Base-by-base conservation (phyloP, 2,113 vertebrate genomes). In the Rynchops niger region DNA sequence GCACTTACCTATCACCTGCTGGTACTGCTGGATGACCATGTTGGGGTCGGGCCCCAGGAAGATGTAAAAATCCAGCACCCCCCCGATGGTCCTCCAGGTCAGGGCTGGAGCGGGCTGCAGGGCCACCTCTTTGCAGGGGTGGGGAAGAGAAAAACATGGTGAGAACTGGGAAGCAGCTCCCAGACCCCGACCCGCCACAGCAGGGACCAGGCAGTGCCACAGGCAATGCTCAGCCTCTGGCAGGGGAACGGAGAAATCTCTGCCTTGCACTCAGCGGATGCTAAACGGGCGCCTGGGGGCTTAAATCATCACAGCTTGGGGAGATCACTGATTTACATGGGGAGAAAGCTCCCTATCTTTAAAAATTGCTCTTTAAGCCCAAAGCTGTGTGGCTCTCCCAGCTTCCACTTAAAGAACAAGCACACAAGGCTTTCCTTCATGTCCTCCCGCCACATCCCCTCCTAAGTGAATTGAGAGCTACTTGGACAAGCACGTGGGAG, bases 41-140 rank as follows among this genome's bases (percentile, higher is more conserved):
- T 93, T 96, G 26, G 98, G 98, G 90, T 98, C 96, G 0, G 98
- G 98, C 13, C 98, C 99, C 32, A 99, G 97, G 96, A 99, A 99
- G 70, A 99, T 56, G 34, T 99, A 99, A 52, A 99, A 98, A 96
- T 99, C 99, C 63, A 99, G 96, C 78, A 99, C 98, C 5, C 99
- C 99, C 19, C 99, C 99, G 1, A 99, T 99, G 5, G 98, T 98
- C 22, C 99, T 98, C 99, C 99, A 99, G 59, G 99, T 99, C 82
- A 99, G 93, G 12, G 98, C 99, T 0, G 99, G 99, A 25, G 98
- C 97, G 0, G 99, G 99, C 97, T 99, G 99, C 22, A 99, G 98
- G 23, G 90, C 98, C 90, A 99, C 99, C 88, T 99, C 99, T 86
- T 85, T 29, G 55, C 19, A 32, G 2, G 22, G 36, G 8, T 25